Evolutionary conservation across 2,113 vertebrate genomes (phyloP).

Genomic region (Lamprologus lemairii): DNA sequence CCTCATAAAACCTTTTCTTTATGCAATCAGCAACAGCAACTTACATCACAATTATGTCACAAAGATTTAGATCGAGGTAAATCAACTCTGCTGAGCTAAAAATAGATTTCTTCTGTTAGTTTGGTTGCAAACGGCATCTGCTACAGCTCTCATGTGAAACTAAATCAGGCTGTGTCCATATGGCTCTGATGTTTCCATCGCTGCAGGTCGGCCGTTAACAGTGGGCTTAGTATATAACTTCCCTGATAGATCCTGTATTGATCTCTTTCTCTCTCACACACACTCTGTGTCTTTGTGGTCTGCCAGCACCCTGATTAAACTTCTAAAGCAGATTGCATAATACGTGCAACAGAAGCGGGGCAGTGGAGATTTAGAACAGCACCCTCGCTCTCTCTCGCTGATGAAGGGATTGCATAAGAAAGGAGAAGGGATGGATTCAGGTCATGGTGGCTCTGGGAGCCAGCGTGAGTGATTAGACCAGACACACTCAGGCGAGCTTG

Average conservation of each 20-base stretch:
- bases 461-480: conserved; percentile 60
- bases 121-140: not conserved
- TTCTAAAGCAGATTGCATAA: conserved; percentile 65
- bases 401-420: conserved; percentile 69
- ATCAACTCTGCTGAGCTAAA: not conserved
- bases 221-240: not conserved
- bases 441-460: conserved; percentile 57
- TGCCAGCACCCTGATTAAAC: conserved; percentile 50
- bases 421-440: conserved; percentile 60
- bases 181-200: not conserved
- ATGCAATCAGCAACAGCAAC: not conserved
- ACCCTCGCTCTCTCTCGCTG: conserved; percentile 8
- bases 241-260: conserved; percentile 5
- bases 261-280: not conserved
- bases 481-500: conserved; percentile 50
- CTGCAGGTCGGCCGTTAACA: not conserved
- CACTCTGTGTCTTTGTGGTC: not conserved
- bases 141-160: not conserved
- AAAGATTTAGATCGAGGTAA: not conserved
- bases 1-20: not conserved
- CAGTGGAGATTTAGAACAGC: conserved; percentile 69
- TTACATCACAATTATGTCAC: conserved; percentile 25
- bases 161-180: not conserved
- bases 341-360: conserved; percentile 53
- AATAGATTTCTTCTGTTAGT: conserved; percentile 11